Percentiles rank a stretch among this genome's conserved stretches.
Conservation (phyloP, 2,113 vertebrate genomes). For the Phyllostomus discolor region DNA sequence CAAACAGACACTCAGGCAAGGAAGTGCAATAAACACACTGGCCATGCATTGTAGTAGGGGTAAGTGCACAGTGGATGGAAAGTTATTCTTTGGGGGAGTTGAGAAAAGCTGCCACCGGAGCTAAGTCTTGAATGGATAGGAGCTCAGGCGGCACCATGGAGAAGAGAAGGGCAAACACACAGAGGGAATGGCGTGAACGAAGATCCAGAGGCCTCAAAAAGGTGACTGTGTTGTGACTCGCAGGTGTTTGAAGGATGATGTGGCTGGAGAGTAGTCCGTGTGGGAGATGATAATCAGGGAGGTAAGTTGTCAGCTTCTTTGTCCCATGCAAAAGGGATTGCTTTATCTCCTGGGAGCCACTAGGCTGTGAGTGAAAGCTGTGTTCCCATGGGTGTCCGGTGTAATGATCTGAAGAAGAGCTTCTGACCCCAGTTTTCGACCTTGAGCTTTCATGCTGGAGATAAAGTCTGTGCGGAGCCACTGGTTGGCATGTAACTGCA, state of each 20-base stretch:
- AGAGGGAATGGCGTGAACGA: neutral
- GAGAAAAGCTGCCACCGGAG: neutral
- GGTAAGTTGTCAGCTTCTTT: neutral
- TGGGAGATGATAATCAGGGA: neutral
- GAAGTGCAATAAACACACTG: neutral
- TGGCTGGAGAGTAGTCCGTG: neutral
- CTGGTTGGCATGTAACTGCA: constrained; percentile 1
- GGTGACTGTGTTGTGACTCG: neutral
- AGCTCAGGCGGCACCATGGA: neutral
- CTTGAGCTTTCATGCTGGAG: neutral
- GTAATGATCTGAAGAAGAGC: neutral
- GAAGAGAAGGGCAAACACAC: neutral
- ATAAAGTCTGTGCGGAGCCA: neutral
- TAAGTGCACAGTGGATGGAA: neutral
- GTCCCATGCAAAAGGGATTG: neutral
- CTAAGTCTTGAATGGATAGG: neutral
- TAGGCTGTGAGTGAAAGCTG: neutral
- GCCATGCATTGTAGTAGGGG: neutral
- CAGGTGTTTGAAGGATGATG: neutral
- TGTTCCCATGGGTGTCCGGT: neutral
- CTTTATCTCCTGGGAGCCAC: neutral
- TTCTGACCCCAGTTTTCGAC: neutral
- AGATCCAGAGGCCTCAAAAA: neutral
- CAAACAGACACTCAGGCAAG: neutral
- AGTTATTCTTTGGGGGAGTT: neutral